Evolutionary conservation across 2,113 vertebrate species (phyloP).

Genomic region (Paradisaea rubra): DNA sequence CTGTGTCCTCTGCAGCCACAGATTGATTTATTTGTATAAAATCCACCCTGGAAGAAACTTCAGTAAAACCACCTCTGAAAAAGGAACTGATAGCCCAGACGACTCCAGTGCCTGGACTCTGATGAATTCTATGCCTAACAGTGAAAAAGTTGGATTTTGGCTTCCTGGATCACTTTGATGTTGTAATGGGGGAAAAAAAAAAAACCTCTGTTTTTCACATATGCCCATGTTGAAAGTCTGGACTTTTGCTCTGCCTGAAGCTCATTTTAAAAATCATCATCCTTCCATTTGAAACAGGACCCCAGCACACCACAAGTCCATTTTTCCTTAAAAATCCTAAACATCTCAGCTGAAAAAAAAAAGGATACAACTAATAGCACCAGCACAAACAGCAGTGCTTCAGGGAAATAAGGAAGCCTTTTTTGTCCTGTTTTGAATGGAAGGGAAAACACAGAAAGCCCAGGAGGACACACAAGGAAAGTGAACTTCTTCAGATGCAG

Average conservation of each 20-base stretch:
- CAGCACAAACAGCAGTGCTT: not conserved
- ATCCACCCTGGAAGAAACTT: not conserved
- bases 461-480: conserved; percentile 10
- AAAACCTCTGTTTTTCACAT: not conserved
- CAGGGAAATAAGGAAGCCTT: not conserved
- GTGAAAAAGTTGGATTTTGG: not conserved
- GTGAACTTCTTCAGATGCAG: not conserved
- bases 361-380: not conserved
- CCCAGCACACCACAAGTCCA: not conserved
- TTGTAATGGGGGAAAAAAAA: rapidly evolving
- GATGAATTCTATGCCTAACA: not conserved
- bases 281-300: not conserved
- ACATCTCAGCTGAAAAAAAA: not conserved
- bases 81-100: not conserved
- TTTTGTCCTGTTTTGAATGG: not conserved
- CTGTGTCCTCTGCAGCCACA: not conserved
- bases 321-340: not conserved
- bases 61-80: not conserved
- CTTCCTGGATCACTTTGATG: not conserved
- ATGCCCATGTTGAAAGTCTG: not conserved
- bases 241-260: not conserved
- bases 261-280: not conserved
- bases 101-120: not conserved
- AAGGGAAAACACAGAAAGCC: conserved; percentile 6
- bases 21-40: not conserved